phyloP scores from a whole-genome alignment of 2,113 vertebrate genomes.

The Litocranius walleri region DNA sequence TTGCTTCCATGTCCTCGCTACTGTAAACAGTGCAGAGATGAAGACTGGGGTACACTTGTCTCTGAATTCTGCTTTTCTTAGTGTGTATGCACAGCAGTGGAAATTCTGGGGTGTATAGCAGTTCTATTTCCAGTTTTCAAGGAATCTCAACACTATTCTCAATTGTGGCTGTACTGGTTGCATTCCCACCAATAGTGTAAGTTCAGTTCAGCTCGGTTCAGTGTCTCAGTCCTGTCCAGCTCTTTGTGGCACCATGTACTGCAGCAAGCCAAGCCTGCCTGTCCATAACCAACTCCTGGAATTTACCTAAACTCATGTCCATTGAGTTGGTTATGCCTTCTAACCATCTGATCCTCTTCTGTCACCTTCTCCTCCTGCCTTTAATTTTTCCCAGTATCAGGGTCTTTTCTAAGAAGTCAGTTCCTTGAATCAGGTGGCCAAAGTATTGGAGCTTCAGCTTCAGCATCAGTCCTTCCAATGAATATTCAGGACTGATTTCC shows the following conservation, averaged over 20 bases:
- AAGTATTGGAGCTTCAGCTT: not conserved
- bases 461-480: not conserved
- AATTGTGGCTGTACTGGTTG: not conserved
- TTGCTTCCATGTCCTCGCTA: not conserved
- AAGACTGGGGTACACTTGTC: not conserved
- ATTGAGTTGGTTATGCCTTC: not conserved
- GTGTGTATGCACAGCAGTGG: not conserved
- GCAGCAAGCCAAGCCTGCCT: not conserved
- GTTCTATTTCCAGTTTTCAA: not conserved
- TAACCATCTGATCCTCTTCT: not conserved
- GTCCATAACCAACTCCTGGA: not conserved
- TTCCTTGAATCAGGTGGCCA: not conserved
- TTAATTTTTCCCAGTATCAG: not conserved
- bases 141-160: not conserved
- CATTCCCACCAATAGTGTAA: not conserved
- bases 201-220: not conserved
- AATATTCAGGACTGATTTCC: not conserved
- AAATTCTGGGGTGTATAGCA: not conserved
- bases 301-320: not conserved
- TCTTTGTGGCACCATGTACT: not conserved
- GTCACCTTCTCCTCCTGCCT: rapidly evolving
- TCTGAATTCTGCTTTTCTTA: not conserved
- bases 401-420: not conserved
- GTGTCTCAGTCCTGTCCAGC: rapidly evolving
- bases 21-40: not conserved